A percentile compares a stretch with the other conserved stretches of the same genome.
Conservation (phyloP, 2,888 invertebrate species). For the Allophyes oxyacanthae region DNA sequence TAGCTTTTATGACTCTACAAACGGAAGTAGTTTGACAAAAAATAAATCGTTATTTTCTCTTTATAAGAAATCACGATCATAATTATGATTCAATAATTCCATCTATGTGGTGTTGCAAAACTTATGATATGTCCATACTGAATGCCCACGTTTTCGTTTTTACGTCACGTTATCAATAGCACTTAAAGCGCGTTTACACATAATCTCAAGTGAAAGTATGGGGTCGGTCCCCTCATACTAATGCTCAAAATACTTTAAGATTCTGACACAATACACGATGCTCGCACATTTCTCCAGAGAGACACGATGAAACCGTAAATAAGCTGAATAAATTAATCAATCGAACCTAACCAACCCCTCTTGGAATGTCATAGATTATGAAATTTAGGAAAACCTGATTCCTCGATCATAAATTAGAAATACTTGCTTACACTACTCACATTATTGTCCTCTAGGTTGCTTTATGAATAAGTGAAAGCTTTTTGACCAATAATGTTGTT, state of each 20-base stretch:
- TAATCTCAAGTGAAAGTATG: slow-evolving; percentile 88
- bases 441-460: slow-evolving; percentile 32
- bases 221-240: slow-evolving; percentile 83
- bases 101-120: slow-evolving; percentile 45
- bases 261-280: slow-evolving; percentile 80
- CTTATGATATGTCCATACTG: slow-evolving; percentile 45
- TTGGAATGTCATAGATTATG: slow-evolving; percentile 72
- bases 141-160: slow-evolving; percentile 66
- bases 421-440: slow-evolving; percentile 14
- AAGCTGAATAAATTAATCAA: slow-evolving; percentile 85
- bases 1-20: too few species aligned
- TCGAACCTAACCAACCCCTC: slow-evolving; percentile 79
- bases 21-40: slow-evolving; percentile 2
- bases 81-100: slow-evolving; percentile 37
- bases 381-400: slow-evolving; percentile 32
- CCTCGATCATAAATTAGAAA: slow-evolving; percentile 10
- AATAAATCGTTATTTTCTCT: slow-evolving; percentile 32
- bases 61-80: slow-evolving; percentile 28
- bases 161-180: slow-evolving; percentile 85
- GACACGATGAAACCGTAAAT: slow-evolving; percentile 79
- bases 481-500: slow-evolving; percentile 44
- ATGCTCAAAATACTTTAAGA: slow-evolving; percentile 86
- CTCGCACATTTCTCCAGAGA: slow-evolving; percentile 83
- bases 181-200: slow-evolving; percentile 84
- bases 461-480: slow-evolving; percentile 53